phyloP scores from a whole-genome alignment of 1,140 invertebrate species.

The Brachionus calyciflorus region DNA sequence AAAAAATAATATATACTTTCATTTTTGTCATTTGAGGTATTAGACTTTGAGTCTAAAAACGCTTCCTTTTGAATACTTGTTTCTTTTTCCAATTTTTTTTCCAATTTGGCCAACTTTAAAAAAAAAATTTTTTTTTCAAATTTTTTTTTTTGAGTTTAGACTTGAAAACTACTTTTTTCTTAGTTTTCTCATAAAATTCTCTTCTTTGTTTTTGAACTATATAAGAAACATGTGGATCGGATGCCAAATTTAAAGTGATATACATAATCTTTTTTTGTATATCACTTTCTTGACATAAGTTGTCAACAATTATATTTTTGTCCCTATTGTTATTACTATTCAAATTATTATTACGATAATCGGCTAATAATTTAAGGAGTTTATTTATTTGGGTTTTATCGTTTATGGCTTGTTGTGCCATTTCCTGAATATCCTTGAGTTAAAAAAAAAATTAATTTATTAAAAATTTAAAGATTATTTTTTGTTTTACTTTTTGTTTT shows the following conservation, averaged over 20 bases:
- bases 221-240: slow-evolving; percentile 16
- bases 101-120: slow-evolving; percentile 17
- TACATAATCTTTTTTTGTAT: slow-evolving; percentile 45
- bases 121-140: not conserved
- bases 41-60: not conserved
- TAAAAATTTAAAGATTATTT: not conserved
- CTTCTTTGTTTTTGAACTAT: slow-evolving; percentile 38
- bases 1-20: no score
- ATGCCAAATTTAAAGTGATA: slow-evolving; percentile 13
- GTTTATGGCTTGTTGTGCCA: not conserved
- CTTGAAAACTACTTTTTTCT: not conserved
- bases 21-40: not conserved
- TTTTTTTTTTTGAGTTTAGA: not conserved
- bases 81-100: slow-evolving; percentile 14
- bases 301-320: slow-evolving; percentile 34
- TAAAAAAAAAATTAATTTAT: not conserved
- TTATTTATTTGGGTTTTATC: slow-evolving; percentile 24
- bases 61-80: not conserved
- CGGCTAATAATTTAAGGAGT: not conserved
- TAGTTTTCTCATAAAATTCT: slow-evolving; percentile 26
- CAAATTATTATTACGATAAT: not conserved
- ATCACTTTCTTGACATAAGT: slow-evolving; percentile 17
- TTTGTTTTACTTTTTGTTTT: slow-evolving; percentile 22
- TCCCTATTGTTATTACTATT: not conserved
- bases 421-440: slow-evolving; percentile 4